A percentile compares a stretch with the other conserved stretches of the same genome.
These are phyloP conservation scores for Dexiosoma caninum DNA, from an alignment of 2,888 invertebrate genomes.

Conservation along the genomic window DNA sequence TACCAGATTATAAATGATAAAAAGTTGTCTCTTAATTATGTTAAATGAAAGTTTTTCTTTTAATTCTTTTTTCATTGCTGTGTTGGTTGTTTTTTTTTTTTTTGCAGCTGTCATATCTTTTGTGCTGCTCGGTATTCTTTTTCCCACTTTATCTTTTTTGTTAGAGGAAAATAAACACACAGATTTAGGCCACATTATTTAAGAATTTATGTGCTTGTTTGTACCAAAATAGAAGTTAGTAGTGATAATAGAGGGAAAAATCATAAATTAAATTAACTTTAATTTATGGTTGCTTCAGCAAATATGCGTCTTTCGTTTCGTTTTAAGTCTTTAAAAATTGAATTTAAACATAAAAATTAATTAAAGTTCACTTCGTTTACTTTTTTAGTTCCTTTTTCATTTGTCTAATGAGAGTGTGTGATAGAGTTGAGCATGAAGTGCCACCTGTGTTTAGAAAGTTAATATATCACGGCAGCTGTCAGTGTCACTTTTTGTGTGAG, in stretches of 20 bases:
- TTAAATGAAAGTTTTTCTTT: conserved; percentile 53
- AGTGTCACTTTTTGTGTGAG: conserved; percentile 53
- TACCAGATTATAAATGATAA: conserved; percentile 60
- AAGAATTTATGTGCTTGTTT: conserved; percentile 7
- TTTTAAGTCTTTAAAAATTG: neutral
- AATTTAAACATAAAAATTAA: neutral
- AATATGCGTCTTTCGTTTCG: no score
- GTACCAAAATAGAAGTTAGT: neutral
- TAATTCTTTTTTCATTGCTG: no score
- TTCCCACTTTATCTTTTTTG: neutral
- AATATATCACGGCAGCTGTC: conserved; percentile 61
- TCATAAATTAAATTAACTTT: conserved; percentile 7
- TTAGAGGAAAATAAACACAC: neutral
- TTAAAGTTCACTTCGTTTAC: no score
- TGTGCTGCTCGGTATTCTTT: neutral
- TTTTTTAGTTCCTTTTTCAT: neutral
- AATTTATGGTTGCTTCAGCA: neutral
- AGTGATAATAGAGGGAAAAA: neutral
- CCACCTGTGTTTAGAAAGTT: conserved; percentile 58
- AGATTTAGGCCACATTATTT: conserved; percentile 57
- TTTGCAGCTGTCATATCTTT: conserved; percentile 33
- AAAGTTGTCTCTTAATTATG: conserved; percentile 62
- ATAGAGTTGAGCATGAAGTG: conserved; percentile 10
- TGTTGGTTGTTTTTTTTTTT: no score
- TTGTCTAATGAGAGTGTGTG: neutral